phyloP scores from a whole-genome alignment of 2,888 invertebrate species.

The Hyposoter dolosus region DNA sequence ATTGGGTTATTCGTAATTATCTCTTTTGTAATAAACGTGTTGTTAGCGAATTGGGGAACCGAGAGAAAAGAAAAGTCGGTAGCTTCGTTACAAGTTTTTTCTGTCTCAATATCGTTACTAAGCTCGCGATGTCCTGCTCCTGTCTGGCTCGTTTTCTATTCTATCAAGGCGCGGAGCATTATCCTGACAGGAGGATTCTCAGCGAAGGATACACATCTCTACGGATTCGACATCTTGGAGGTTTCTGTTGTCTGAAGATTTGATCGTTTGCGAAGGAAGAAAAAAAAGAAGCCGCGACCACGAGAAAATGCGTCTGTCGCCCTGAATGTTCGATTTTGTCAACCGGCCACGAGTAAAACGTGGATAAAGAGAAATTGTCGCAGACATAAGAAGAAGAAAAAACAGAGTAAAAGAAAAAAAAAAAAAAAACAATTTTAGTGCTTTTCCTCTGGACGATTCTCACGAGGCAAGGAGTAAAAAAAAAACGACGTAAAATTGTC shows the following conservation, averaged over 20 bases:
- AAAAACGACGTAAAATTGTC: slow-evolving; percentile 43
- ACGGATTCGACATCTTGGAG: slow-evolving; percentile 23
- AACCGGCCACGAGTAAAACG: slow-evolving; percentile 19
- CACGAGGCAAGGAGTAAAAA: background rate
- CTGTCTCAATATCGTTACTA: background rate
- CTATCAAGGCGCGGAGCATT: slow-evolving; percentile 13
- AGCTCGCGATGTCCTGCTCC: background rate
- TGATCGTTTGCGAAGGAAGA: slow-evolving; percentile 1
- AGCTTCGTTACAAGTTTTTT: background rate
- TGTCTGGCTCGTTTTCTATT: background rate
- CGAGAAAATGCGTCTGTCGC: slow-evolving; percentile 25
- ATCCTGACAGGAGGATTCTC: slow-evolving; percentile 19
- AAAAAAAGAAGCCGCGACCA: background rate
- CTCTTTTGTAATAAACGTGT: background rate
- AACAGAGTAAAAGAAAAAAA: slow-evolving; percentile 13
- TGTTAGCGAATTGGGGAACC: background rate
- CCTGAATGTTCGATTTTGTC: slow-evolving; percentile 47
- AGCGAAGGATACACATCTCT: background rate
- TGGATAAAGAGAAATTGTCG: slow-evolving; percentile 36
- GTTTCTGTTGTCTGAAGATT: slow-evolving; percentile 16
- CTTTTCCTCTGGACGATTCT: slow-evolving; percentile 34
- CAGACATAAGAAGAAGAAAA: slow-evolving; percentile 19
- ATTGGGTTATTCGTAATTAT: background rate
- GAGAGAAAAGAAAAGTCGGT: background rate
- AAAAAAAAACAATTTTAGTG: slow-evolving; percentile 33